Conservation (phyloP, 2,888 invertebrate genomes). For the Tenthredo distinguenda region DNA sequence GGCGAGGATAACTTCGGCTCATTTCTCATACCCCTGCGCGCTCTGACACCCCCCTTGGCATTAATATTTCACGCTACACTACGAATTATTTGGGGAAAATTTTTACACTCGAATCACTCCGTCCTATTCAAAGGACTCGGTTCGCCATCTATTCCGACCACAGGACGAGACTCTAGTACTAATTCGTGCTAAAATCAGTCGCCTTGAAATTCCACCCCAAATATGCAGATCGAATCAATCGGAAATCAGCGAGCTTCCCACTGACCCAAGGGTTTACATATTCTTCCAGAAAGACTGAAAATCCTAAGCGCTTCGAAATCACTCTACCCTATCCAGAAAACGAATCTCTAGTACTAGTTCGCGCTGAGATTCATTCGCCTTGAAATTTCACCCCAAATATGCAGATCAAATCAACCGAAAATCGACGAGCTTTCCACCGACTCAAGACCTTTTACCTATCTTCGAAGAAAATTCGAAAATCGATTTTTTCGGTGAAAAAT, state of each 20-base stretch:
- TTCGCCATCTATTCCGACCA: not conserved
- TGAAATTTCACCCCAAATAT: no score
- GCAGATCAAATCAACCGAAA: no score
- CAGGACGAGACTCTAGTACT: not conserved
- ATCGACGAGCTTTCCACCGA: no score
- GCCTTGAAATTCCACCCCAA: not conserved
- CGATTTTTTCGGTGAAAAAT: no score
- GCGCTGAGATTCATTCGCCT: no score
- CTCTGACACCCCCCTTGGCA: conserved; percentile 29
- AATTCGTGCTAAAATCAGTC: conserved; percentile 5
- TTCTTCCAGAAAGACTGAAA: no score
- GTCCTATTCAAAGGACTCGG: not conserved
- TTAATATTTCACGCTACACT: conserved; percentile 31
- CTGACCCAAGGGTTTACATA: no score
- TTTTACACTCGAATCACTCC: conserved; percentile 11
- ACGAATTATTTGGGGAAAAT: conserved; percentile 28
- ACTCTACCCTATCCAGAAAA: no score
- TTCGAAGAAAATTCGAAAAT: not conserved
- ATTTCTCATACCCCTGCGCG: conserved; percentile 17
- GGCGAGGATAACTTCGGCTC: conserved; percentile 1
- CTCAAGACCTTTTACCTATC: no score
- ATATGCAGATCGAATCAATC: not conserved
- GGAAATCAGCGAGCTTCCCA: not conserved
- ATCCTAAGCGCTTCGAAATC: no score
- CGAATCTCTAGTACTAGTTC: no score